Percentiles rank a stretch among this genome's conserved stretches.
These are phyloP conservation scores for Taeniopygia guttata DNA, from an alignment of 2,797 vertebrate genomes.

Conservation along the genomic window DNA sequence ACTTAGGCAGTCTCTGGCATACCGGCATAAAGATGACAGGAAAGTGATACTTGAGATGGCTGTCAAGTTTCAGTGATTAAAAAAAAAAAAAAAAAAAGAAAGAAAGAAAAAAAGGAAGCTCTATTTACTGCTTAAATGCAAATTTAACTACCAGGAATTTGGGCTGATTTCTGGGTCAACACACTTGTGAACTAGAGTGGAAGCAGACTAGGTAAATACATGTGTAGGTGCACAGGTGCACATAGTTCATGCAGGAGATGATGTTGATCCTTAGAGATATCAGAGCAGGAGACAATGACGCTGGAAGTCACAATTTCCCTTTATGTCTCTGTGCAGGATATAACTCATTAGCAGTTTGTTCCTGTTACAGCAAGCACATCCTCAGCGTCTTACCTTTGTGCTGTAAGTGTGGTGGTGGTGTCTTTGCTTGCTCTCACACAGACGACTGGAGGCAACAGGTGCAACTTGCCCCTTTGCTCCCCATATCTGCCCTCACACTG, in stretches of 20 bases:
- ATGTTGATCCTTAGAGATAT: not conserved
- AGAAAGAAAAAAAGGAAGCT: not conserved
- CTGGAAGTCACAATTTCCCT: not conserved
- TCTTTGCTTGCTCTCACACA: not conserved
- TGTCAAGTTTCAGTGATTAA: not conserved
- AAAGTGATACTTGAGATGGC: not conserved
- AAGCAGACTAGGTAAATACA: not conserved
- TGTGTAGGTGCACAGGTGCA: not conserved
- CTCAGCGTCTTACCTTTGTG: not conserved
- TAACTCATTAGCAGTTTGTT: not conserved
- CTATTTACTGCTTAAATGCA: not conserved
- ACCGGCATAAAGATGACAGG: not conserved
- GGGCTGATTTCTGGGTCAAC: not conserved
- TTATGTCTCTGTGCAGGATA: not conserved
- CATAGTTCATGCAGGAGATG: not conserved
- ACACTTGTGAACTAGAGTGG: not conserved
- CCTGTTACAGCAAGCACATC: accelerated
- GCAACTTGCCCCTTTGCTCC: not conserved
- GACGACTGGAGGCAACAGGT: not conserved
- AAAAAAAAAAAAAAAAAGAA: too few species aligned
- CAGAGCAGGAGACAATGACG: not conserved
- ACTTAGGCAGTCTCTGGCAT: not conserved
- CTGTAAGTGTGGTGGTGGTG: accelerated
- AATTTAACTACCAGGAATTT: not conserved
- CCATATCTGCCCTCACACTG: not conserved